Conservation (phyloP, 2,113 vertebrate genomes). For the Scophthalmus maximus region DNA sequence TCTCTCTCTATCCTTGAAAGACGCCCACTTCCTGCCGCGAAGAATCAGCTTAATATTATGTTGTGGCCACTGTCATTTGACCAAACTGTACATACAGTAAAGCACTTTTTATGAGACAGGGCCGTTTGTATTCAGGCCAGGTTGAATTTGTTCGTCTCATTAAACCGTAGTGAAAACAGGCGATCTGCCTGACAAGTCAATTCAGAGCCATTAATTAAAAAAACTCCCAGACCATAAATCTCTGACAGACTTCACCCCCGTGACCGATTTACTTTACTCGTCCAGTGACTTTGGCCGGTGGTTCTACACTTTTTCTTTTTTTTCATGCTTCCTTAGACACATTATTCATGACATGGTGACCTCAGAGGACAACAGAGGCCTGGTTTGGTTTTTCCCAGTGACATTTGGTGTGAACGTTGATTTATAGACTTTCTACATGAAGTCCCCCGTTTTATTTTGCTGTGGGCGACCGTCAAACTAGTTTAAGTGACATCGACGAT, state of each 20-base stretch:
- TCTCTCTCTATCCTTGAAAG: too few species aligned
- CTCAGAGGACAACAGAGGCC: neutral
- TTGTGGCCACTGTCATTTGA: too few species aligned
- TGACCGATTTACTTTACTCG: too few species aligned
- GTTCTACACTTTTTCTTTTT: neutral
- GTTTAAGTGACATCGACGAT: neutral
- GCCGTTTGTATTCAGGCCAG: neutral
- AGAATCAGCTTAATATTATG: too few species aligned
- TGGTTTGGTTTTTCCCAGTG: neutral
- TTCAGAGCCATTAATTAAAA: too few species aligned
- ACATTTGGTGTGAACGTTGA: neutral
- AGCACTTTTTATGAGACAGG: too few species aligned
- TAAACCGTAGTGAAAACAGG: neutral
- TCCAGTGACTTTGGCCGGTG: neutral
- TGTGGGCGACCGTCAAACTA: neutral
- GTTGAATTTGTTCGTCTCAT: neutral
- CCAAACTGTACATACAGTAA: too few species aligned
- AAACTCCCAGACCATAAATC: neutral
- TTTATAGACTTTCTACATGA: too few species aligned
- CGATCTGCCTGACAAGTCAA: neutral
- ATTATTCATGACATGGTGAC: rapidly evolving
- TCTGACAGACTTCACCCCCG: too few species aligned
- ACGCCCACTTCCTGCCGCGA: too few species aligned
- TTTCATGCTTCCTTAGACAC: too few species aligned
- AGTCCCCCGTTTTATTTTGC: too few species aligned